Evolutionary conservation across 2,113 vertebrate species (phyloP).

Genomic region (Pao palembangensis): DNA sequence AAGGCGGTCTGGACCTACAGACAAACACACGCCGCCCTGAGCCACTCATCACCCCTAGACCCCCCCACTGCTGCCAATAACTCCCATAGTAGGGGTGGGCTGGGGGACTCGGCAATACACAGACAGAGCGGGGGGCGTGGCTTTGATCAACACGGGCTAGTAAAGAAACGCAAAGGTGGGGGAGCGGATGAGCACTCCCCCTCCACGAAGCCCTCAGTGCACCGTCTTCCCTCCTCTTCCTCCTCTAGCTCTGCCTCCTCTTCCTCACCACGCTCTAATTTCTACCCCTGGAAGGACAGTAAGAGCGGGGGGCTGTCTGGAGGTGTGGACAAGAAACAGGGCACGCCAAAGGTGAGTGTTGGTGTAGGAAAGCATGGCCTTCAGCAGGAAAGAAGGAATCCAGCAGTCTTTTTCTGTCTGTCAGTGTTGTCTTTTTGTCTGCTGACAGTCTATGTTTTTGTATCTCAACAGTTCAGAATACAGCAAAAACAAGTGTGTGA

Average conservation of each 20-base stretch:
- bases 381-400: no score
- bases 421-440: no score
- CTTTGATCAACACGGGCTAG: conserved; percentile 81
- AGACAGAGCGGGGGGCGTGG: conserved; percentile 60
- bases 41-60: conserved; percentile 65
- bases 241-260: conserved; percentile 73
- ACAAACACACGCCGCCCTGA: conserved; percentile 59
- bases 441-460: no score
- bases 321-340: conserved; percentile 85
- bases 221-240: conserved; percentile 77
- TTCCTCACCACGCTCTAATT: conserved; percentile 69
- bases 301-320: conserved; percentile 74
- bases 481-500: no score
- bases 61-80: conserved; percentile 56
- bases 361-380: neutral
- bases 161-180: conserved; percentile 81
- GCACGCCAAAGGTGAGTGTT: conserved; percentile 81
- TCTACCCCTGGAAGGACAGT: conserved; percentile 76
- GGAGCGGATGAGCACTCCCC: conserved; percentile 65
- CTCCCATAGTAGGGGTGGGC: conserved; percentile 57
- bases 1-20: conserved; percentile 69
- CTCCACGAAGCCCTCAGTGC: conserved; percentile 66
- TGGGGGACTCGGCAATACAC: conserved; percentile 66
- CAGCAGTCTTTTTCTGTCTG: no score
- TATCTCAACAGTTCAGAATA: no score